Percentiles rank a stretch among this genome's conserved stretches.
Conservation (phyloP, 1,140 invertebrate species). For the Drosophila pachea region DNA sequence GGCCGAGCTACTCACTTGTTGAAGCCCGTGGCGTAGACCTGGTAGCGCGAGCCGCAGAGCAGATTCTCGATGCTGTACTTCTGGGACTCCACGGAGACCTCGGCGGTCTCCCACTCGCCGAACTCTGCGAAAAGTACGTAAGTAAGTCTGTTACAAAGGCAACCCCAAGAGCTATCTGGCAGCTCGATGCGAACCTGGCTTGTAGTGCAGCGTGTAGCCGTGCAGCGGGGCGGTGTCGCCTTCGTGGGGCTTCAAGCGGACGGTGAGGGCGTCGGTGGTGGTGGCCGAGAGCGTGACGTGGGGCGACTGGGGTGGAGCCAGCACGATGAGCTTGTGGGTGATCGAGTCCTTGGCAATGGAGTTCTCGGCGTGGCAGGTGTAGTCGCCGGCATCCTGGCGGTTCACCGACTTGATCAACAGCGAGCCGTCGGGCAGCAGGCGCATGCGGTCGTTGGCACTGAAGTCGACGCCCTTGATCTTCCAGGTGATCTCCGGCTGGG, state of each 20-base stretch:
- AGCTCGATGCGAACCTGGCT: slow-evolving; percentile 80
- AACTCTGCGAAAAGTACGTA: slow-evolving; percentile 83
- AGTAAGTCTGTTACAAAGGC: background rate
- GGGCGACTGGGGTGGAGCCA: slow-evolving; percentile 91
- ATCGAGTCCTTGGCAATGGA: slow-evolving; percentile 94
- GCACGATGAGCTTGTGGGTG: slow-evolving; percentile 92
- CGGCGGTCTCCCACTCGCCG: slow-evolving; percentile 93
- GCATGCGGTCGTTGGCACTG: slow-evolving; percentile 84
- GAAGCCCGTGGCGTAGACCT: slow-evolving; percentile 93
- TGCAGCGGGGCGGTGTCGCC: slow-evolving; percentile 87
- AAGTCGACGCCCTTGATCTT: slow-evolving; percentile 83
- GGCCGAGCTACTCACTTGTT: slow-evolving; percentile 84
- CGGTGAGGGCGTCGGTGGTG: slow-evolving; percentile 89
- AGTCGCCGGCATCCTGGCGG: slow-evolving; percentile 93
- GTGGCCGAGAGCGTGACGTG: slow-evolving; percentile 88
- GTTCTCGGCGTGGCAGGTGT: slow-evolving; percentile 95
- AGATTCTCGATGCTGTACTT: slow-evolving; percentile 92
- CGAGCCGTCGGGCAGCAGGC: slow-evolving; percentile 92
- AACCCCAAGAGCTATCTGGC: too few relatives aligned
- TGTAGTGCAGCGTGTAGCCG: slow-evolving; percentile 94
- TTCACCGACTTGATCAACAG: slow-evolving; percentile 93
- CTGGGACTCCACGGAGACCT: slow-evolving; percentile 85
- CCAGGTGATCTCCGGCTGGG: slow-evolving; percentile 93
- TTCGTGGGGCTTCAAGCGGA: slow-evolving; percentile 88
- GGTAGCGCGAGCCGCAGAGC: slow-evolving; percentile 94